Conservation (phyloP, 35 echinoderm and acorn worm species). For the Diadema setosum region DNA sequence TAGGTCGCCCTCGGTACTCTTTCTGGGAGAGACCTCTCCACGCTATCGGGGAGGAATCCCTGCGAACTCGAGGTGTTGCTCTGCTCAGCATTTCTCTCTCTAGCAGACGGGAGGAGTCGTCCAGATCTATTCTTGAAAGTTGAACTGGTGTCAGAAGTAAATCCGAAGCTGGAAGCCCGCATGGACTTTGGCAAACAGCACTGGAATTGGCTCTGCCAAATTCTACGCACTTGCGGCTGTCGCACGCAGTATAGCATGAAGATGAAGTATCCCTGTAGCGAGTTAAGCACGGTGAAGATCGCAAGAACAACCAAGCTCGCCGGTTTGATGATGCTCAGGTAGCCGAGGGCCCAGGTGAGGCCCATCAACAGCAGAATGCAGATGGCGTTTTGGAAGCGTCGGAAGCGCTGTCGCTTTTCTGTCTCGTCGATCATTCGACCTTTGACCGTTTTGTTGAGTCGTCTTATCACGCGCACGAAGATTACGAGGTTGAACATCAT, state of each 20-base stretch:
- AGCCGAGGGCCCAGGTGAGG: not conserved
- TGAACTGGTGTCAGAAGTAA: not conserved
- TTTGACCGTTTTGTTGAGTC: not conserved
- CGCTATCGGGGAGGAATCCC: too few species aligned
- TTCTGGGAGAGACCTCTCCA: too few species aligned
- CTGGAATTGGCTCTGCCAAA: not conserved
- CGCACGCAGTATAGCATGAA: constrained; percentile 17
- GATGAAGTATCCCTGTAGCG: constrained; percentile 18
- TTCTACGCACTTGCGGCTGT: not conserved
- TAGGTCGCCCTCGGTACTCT: too few species aligned
- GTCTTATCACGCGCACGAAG: not conserved
- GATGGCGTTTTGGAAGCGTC: not conserved
- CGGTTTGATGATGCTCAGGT: not conserved
- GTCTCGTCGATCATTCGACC: not conserved
- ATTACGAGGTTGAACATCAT: constrained; percentile 3
- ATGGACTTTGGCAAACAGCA: not conserved
- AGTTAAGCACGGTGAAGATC: constrained; percentile 3
- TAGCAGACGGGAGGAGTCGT: too few species aligned
- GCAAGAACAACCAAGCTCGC: not conserved
- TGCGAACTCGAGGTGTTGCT: too few species aligned
- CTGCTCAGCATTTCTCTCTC: too few species aligned
- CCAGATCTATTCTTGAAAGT: not conserved
- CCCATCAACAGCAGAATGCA: constrained; percentile 17
- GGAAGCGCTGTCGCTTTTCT: not conserved
- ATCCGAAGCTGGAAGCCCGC: not conserved